Percentiles rank a stretch among this genome's conserved stretches.
Conservation (phyloP, 1,140 invertebrate genomes). For the Cydia splendana region DNA sequence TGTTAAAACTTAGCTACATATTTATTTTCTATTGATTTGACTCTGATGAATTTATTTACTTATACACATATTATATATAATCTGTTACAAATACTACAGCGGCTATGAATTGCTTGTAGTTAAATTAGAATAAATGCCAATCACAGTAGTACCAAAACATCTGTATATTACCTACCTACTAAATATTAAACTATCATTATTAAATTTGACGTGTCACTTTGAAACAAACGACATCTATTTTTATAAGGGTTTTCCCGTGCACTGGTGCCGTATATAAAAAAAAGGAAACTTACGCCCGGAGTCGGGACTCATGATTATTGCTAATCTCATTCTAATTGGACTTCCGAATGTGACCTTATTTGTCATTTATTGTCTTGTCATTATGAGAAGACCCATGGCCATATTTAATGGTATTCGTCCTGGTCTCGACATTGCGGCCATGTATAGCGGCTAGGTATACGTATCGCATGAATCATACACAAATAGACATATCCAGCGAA, state of each 20-base stretch:
- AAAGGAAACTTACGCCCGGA: no score
- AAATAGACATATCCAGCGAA: no score
- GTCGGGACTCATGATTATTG: no score
- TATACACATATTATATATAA: slow-evolving; percentile 46
- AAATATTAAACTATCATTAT: background rate
- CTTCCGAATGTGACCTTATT: background rate
- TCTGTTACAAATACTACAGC: slow-evolving; percentile 41
- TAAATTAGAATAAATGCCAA: background rate
- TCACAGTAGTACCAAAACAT: background rate
- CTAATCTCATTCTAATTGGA: background rate
- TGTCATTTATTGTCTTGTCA: no score
- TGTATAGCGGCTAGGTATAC: no score
- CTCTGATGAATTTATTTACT: slow-evolving; percentile 62
- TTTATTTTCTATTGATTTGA: slow-evolving; percentile 56
- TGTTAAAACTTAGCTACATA: slow-evolving; percentile 42
- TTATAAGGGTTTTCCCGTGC: no score
- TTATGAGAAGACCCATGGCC: background rate
- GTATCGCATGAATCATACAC: no score
- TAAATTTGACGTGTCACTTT: background rate
- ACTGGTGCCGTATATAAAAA: no score
- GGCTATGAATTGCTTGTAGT: slow-evolving; percentile 54
- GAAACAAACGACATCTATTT: no score
- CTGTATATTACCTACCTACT: slow-evolving; percentile 10
- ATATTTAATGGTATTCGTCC: background rate
- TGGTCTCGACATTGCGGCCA: no score